Evolutionary conservation across 2,888 invertebrate species (phyloP).

Genomic region (Acanthosepion esculentum): DNA sequence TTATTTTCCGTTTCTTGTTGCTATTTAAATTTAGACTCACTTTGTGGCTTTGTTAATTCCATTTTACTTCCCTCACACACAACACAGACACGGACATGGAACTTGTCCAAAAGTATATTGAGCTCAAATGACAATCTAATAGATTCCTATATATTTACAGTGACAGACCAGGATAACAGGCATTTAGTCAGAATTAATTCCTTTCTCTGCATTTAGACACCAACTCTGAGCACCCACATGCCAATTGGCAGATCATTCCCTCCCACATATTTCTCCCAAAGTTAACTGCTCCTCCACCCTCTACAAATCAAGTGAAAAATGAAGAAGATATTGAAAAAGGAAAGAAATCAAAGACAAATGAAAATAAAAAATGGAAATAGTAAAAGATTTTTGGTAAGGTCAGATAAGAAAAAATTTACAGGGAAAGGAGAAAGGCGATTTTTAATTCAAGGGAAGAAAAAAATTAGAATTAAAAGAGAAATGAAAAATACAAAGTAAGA

Average conservation of each 20-base stretch:
- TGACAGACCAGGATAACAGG: not conserved
- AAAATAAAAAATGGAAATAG: not conserved
- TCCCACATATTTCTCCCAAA: not conserved
- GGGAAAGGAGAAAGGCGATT: not conserved
- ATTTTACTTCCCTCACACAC: not conserved
- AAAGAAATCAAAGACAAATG: not conserved
- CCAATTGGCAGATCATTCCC: not conserved
- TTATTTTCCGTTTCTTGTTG: not conserved
- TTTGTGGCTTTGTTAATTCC: not conserved
- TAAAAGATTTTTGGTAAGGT: not conserved
- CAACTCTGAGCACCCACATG: not conserved
- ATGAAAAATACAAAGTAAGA: not conserved
- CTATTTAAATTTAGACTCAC: slow-evolving; percentile 4
- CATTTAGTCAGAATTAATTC: slow-evolving; percentile 33
- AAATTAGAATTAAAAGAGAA: not conserved
- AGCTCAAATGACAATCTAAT: slow-evolving; percentile 10
- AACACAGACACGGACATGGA: not conserved
- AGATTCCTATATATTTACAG: slow-evolving; percentile 16
- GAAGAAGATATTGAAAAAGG: not conserved
- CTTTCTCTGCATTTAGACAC: not conserved
- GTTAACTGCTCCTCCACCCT: not conserved
- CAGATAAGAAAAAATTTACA: not conserved
- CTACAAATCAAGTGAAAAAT: not conserved
- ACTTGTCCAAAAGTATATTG: not conserved
- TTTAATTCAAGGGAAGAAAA: not conserved